phyloP scores from a whole-genome alignment of 2,113 vertebrate species.

The Onychostruthus taczanowskii region DNA sequence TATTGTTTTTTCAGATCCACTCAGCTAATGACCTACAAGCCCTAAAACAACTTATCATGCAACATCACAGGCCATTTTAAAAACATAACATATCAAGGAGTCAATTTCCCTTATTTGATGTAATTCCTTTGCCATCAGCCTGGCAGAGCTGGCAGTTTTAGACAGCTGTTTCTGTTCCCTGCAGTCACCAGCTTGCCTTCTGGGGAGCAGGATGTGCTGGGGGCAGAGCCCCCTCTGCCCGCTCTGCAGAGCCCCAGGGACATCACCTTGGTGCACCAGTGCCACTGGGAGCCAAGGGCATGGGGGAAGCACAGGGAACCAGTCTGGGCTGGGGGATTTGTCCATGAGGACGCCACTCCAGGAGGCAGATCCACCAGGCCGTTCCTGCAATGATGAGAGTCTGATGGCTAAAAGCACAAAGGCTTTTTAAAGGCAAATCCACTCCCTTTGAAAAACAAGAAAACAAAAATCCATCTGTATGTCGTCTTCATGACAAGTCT shows the following conservation, averaged over 20 bases:
- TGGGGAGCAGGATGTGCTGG: not conserved
- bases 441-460: not conserved
- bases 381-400: not conserved
- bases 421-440: not conserved
- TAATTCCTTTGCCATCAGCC: not conserved
- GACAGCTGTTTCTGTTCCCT: not conserved
- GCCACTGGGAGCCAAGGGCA: not conserved
- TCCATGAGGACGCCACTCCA: not conserved
- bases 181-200: not conserved
- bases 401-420: not conserved
- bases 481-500: not conserved
- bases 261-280: not conserved
- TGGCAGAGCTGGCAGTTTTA: not conserved
- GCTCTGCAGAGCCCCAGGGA: not conserved
- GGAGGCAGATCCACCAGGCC: not conserved
- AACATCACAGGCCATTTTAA: not conserved
- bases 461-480: not conserved
- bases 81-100: not conserved
- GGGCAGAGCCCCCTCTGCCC: not conserved
- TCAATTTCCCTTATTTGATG: not conserved
- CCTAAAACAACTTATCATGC: not conserved
- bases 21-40: not conserved
- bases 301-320: not conserved
- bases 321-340: not conserved
- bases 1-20: not conserved